These are phyloP conservation scores for Lepidostoma basale DNA, from an alignment of 1,140 invertebrate genomes.

Conservation along the genomic window DNA sequence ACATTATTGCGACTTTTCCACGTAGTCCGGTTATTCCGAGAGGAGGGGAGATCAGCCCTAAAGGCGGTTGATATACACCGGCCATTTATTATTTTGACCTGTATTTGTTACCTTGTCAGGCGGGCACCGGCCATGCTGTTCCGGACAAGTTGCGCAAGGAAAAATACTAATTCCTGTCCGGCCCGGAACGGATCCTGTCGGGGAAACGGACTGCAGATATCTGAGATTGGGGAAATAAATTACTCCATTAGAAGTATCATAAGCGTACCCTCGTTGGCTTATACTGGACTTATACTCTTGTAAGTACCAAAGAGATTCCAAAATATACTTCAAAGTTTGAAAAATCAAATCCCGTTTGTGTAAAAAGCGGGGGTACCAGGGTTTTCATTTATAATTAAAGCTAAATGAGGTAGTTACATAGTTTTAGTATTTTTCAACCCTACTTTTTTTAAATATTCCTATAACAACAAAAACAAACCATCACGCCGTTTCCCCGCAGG, in stretches of 20 bases:
- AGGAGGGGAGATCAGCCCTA: neutral
- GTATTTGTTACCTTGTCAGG: slow-evolving; percentile 43
- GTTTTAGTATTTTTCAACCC: no score
- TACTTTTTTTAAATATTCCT: no score
- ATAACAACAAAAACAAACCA: no score
- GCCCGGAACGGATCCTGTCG: neutral
- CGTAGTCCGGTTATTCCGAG: slow-evolving; percentile 11
- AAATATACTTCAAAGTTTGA: neutral
- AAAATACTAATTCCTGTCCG: slow-evolving; percentile 26
- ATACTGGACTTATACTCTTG: no score
- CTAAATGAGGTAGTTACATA: no score
- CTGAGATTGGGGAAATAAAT: slow-evolving; percentile 4
- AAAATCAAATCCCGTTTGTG: neutral
- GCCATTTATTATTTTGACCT: slow-evolving; percentile 46
- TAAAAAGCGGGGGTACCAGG: no score
- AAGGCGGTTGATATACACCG: slow-evolving; percentile 43
- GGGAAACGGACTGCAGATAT: neutral
- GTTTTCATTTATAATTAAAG: no score
- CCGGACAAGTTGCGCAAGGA: slow-evolving; percentile 7
- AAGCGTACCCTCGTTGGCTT: no score
- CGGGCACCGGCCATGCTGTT: slow-evolving; percentile 16
- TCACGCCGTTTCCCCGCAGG: no score
- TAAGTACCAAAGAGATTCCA: no score
- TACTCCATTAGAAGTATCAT: no score
- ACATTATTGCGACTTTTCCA: slow-evolving; percentile 34